Percentiles rank a stretch among this genome's conserved stretches.
These are phyloP conservation scores for Drosophila athabasca DNA, from an alignment of 1,140 invertebrate species.

Conservation along the genomic window DNA sequence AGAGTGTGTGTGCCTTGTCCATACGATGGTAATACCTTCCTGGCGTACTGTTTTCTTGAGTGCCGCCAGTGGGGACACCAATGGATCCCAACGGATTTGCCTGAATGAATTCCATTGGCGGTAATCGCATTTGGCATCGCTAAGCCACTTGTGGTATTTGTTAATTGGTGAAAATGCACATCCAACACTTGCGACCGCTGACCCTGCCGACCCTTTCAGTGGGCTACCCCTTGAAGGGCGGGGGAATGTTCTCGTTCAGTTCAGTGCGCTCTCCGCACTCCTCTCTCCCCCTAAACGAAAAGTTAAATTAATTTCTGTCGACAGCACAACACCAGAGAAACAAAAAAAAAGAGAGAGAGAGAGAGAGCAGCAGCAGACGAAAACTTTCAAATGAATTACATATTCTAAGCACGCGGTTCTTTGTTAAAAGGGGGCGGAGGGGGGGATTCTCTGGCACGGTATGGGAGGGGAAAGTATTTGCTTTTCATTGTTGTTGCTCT, in stretches of 20 bases:
- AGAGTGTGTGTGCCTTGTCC: not conserved
- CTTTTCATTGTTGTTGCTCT: constrained; percentile 28
- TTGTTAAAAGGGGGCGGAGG: not conserved
- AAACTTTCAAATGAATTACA: constrained; percentile 78
- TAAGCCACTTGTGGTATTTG: constrained; percentile 59
- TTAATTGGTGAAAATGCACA: constrained; percentile 75
- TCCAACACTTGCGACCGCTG: constrained; percentile 37
- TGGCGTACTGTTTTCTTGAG: not conserved
- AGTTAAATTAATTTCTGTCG: constrained; percentile 76
- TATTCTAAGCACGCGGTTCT: constrained; percentile 67
- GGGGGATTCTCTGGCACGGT: not conserved
- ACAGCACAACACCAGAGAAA: constrained; percentile 40
- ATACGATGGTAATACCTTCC: too few relatives aligned
- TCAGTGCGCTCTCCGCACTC: not conserved
- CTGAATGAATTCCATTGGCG: constrained; percentile 62
- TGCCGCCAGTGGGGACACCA: too few relatives aligned
- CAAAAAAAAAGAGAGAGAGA: too few relatives aligned
- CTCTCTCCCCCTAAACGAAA: not conserved
- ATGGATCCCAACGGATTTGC: constrained; percentile 15
- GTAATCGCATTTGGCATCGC: constrained; percentile 64
- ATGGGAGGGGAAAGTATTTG: constrained; percentile 27
- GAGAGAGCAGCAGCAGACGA: constrained; percentile 3
- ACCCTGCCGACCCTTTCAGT: constrained; percentile 35
- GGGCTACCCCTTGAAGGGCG: too few relatives aligned
- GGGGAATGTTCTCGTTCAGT: too few relatives aligned